Conservation (phyloP, 2,113 vertebrate species). For the Strix aluco region DNA sequence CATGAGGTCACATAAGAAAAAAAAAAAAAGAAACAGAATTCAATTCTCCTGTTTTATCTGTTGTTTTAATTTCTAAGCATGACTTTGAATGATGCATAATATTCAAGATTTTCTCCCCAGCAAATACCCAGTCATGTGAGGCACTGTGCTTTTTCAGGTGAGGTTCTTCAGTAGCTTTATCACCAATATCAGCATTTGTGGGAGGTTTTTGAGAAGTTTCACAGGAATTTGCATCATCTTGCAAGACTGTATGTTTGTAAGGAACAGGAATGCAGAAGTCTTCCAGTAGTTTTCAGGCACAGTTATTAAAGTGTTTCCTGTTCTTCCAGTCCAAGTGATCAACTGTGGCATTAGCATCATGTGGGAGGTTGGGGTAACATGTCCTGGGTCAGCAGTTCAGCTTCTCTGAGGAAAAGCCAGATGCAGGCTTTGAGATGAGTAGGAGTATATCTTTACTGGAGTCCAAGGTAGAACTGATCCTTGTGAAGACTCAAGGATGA, state of each 20-base stretch:
- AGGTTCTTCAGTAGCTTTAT: background rate
- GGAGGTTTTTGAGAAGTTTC: background rate
- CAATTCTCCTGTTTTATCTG: background rate
- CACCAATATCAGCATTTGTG: background rate
- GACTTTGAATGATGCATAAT: background rate
- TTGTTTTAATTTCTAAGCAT: background rate
- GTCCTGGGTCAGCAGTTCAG: background rate
- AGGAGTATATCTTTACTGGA: background rate
- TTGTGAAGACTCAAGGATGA: background rate
- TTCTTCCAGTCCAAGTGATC: background rate
- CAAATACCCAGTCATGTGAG: background rate
- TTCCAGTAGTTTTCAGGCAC: background rate
- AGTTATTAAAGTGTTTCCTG: background rate
- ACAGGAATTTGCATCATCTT: background rate
- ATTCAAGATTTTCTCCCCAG: background rate
- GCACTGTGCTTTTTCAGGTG: background rate
- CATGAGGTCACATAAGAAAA: background rate
- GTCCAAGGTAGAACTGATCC: background rate
- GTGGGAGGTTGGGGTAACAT: fast-evolving
- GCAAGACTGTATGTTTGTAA: background rate
- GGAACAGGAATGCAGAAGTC: background rate
- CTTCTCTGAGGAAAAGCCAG: background rate
- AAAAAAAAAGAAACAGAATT: background rate
- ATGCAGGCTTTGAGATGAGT: background rate
- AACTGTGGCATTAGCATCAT: background rate